Evolutionary conservation across 2,113 vertebrate genomes (phyloP), one percentile per base, ranked within the genome.

Genomic region (Gila orcuttii): DNA sequence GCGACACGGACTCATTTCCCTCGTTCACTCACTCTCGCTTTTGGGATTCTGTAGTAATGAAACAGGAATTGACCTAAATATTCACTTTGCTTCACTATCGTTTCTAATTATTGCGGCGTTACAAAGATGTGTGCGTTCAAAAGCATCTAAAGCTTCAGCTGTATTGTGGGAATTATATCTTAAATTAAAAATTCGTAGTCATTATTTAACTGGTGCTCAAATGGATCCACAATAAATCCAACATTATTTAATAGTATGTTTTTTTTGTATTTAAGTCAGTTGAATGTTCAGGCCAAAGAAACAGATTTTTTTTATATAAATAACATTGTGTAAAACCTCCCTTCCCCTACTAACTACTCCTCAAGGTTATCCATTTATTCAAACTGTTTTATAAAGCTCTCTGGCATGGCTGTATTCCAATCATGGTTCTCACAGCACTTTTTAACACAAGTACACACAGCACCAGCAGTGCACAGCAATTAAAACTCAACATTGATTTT

Each of bases 91-190:
- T 12, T 74, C 77, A 25, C 64, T 64, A 19, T 83, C 33, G 66
- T 78, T 82, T 82, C 33, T 47, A 82, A 85, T 85, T 85, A 85
- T 80, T 81, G 66, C n/a, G 21, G n/a, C 45, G 31, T 73, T 59
- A 52, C 23, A 60, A 47, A 52, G 17, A 5, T 74, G 12, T 52
- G 11, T 75, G 64, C 62, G 12, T 68, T 42, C 52, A 33, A 77
- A 55, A 39, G 82, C n/a, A 83, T 74, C 64, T 74, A 84, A 77
- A 73, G 39, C 55, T 64, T 52, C 64, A 78, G 55, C 42, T 78
- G 73, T 79, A 60, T 60, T 71, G 28, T 11, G 76, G 74, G 80
- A 68, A 45, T 74, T 4, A 39, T 17, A 57, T 7, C 47, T 71
- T 82, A 59, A 79, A 73, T 45, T 76, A 19, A 23, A 81, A 75